A percentile compares a stretch with the other conserved stretches of the same genome.
These are phyloP conservation scores for Bujurquina vittata DNA, from an alignment of 2,113 vertebrate genomes.

Conservation along the genomic window DNA sequence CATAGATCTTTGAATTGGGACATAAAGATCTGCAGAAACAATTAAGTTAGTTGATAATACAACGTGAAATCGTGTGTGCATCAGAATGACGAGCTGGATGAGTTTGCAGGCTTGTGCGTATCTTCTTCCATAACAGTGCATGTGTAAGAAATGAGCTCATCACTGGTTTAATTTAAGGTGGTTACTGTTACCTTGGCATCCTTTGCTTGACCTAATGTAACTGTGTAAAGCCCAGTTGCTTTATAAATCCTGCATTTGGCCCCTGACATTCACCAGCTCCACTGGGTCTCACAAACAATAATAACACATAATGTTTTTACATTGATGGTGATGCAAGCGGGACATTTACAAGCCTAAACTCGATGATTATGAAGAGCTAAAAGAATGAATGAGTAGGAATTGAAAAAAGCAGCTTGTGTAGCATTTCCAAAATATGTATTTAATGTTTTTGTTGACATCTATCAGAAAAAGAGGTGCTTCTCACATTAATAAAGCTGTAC, in stretches of 20 bases:
- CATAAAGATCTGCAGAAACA: background rate
- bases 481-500: background rate
- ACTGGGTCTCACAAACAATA: background rate
- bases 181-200: background rate
- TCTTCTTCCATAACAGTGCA: background rate
- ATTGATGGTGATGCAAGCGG: conserved; percentile 9
- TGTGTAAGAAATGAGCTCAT: background rate
- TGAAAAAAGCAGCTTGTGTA: background rate
- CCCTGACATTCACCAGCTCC: background rate
- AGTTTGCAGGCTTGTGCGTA: background rate
- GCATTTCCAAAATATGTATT: conserved; percentile 28
- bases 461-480: background rate
- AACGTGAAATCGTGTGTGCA: background rate
- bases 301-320: background rate
- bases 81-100: background rate
- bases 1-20: background rate
- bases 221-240: background rate
- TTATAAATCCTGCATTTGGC: fast-evolving
- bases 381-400: background rate
- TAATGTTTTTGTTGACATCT: conserved; percentile 10
- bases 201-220: background rate
- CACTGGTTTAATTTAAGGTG: background rate
- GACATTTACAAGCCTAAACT: conserved; percentile 4
- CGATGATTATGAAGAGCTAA: background rate
- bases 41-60: background rate